Evolutionary conservation across 30 jellyfish, hydroid and myxozoan genomes (phyloP).

Genomic region (Aurelia coerulea): DNA sequence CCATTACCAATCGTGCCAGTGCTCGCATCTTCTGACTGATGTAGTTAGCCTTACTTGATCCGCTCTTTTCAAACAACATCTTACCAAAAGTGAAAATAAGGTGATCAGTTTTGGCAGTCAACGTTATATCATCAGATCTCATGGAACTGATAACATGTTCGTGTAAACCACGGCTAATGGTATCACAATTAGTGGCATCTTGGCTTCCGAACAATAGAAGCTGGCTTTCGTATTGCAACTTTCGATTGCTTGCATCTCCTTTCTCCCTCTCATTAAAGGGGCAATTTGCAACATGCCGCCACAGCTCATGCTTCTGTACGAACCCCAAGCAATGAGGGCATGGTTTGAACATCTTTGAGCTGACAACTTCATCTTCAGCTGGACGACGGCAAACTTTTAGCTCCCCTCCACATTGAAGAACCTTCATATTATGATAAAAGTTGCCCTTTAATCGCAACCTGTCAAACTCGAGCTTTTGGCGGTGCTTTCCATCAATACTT

Average conservation of each 20-base stretch:
- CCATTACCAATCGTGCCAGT: slow-evolving; percentile 59
- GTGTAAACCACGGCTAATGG: background rate
- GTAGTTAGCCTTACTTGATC: slow-evolving; percentile 30
- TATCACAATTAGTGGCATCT: background rate
- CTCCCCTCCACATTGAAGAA: slow-evolving; percentile 48
- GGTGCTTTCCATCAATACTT: too few relatives aligned
- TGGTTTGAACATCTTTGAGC: slow-evolving; percentile 17
- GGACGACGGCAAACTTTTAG: slow-evolving; percentile 53
- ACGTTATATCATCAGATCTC: slow-evolving; percentile 40
- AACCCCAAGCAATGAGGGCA: slow-evolving; percentile 56
- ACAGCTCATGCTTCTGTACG: slow-evolving; percentile 59
- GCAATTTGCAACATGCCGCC: slow-evolving; percentile 67
- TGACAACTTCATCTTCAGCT: background rate
- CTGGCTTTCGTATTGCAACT: slow-evolving; percentile 36
- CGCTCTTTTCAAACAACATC: slow-evolving; percentile 24
- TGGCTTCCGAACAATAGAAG: slow-evolving; percentile 30
- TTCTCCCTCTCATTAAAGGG: slow-evolving; percentile 10
- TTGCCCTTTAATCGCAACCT: slow-evolving; percentile 41
- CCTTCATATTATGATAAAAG: slow-evolving; percentile 38
- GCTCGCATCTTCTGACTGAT: slow-evolving; percentile 53
- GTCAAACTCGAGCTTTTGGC: slow-evolving; percentile 1
- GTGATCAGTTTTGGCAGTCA: slow-evolving; percentile 30
- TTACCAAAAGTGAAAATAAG: slow-evolving; percentile 40
- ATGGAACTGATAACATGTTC: slow-evolving; percentile 12
- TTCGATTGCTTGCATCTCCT: background rate